These are phyloP conservation scores for Lasaia peninsularis DNA, from an alignment of 1,140 invertebrate genomes.

Conservation along the genomic window DNA sequence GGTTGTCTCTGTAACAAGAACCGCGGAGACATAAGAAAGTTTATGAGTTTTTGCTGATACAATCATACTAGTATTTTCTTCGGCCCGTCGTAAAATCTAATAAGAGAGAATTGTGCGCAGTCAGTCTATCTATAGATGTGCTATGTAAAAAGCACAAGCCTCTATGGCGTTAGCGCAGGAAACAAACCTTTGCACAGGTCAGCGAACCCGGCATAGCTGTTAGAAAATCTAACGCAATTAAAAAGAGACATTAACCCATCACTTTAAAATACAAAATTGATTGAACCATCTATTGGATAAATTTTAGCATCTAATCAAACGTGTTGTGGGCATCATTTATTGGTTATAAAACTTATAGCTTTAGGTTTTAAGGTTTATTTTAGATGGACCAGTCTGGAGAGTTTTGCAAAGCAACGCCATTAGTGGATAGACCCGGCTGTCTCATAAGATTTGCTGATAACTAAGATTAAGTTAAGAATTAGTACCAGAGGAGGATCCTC, in stretches of 20 bases:
- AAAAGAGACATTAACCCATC: conserved; percentile 26
- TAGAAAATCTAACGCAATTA: conserved; percentile 27
- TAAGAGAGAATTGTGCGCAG: conserved; percentile 31
- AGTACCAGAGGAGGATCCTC: conserved; percentile 26
- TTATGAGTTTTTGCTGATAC: conserved; percentile 26
- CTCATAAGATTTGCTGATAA: conserved; percentile 57
- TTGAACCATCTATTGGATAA: conserved; percentile 12
- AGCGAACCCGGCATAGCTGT: conserved; percentile 47
- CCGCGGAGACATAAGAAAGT: conserved; percentile 14
- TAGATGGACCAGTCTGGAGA: conserved; percentile 22
- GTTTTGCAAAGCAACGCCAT: conserved; percentile 49
- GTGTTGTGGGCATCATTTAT: conserved; percentile 30
- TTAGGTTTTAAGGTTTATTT: conserved; percentile 19
- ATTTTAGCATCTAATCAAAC: conserved; percentile 59
- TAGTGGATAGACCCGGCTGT: conserved; percentile 45
- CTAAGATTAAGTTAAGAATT: conserved; percentile 46
- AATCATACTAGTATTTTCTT: conserved; percentile 30
- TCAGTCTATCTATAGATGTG: conserved; percentile 32
- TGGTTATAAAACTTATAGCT: conserved; percentile 25
- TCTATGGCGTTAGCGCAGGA: conserved; percentile 45
- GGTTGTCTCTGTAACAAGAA: conserved; percentile 6
- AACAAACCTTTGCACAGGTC: conserved; percentile 52
- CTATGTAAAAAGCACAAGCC: conserved; percentile 41
- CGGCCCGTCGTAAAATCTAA: conserved; percentile 33
- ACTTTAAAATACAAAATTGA: conserved; percentile 22